phyloP scores from a whole-genome alignment of 1,140 invertebrate genomes.

The Cydia pomonella region DNA sequence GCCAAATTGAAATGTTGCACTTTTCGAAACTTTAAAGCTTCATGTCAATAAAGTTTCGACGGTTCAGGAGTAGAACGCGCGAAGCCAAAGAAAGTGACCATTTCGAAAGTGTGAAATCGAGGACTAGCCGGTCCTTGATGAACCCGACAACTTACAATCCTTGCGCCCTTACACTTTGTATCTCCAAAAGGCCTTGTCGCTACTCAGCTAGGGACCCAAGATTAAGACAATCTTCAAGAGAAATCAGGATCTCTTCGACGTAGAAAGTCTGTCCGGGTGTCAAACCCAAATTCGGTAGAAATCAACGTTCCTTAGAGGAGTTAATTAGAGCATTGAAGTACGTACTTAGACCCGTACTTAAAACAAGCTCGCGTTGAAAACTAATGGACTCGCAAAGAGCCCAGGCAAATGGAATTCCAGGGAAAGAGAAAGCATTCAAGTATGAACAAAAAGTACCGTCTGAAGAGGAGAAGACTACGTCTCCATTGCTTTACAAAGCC shows the following conservation, averaged over 20 bases:
- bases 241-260: conserved; percentile 63
- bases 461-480: conserved; percentile 77
- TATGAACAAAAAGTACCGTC: conserved; percentile 70
- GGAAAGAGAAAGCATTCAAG: conserved; percentile 66
- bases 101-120: conserved; percentile 72
- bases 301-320: conserved; percentile 49
- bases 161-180: conserved; percentile 72
- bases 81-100: conserved; percentile 69
- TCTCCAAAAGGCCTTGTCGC: conserved; percentile 71
- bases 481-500: conserved; percentile 60
- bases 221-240: conserved; percentile 77
- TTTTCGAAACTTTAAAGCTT: conserved; percentile 71
- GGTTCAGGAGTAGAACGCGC: conserved; percentile 53
- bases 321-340: conserved; percentile 51
- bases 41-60: conserved; percentile 66
- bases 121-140: conserved; percentile 79
- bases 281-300: conserved; percentile 57
- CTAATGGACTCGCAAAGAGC: conserved; percentile 74
- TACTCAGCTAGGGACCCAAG: conserved; percentile 77
- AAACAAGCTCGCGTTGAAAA: conserved; percentile 49
- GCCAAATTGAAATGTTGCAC: conserved; percentile 66
- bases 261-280: conserved; percentile 56
- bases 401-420: conserved; percentile 70
- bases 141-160: conserved; percentile 74
- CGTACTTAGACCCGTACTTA: conserved; percentile 66